Evolutionary conservation across 2,113 vertebrate species (phyloP), one percentile per base, ranked within the genome.

Genomic region (Coreoperca whiteheadi): DNA sequence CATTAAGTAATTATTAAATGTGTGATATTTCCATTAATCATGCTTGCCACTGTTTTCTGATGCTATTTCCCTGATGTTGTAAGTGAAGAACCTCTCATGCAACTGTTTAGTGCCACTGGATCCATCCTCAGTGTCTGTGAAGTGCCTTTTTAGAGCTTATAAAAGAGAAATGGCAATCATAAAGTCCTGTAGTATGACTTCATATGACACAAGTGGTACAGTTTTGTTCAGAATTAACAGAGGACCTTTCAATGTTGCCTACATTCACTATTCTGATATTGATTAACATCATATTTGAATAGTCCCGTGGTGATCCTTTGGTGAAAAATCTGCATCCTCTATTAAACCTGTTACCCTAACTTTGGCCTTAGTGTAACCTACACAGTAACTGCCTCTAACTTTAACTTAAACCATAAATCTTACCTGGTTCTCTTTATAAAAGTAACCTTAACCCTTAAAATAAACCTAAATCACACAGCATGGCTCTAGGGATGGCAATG

Each of bases 121-220:
- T 83, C 20, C 37, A n/a, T 74, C 39, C 51, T 72, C 20, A 3
- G n/a, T 60, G 77, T 51, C n/a, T 53, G 30, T 85, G 32, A 79
- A 87, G 82, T 28, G 53, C n/a, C 53, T 82, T 72, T 86, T 68
- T 4, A 83, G 67, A 60, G 76, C 50, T 77, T 79, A 67, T 79
- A 50, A 73, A 21, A 65, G 60, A 72, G 30, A 57, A 77, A 60
- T 32, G 23, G 21, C 21, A 66, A 66, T 59, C 32, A 73, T 37
- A 37, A 39, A 70, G 59, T 56, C 39, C 8, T 28, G 15, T 25
- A 10, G 50, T 46, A 4, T 53, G 28, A 68, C 46, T 50, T 65
- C 8, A 34, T 32, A 14, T 53, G 11, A 74, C 54, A 76, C 37
- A 64, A 64, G 61, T 30, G 25, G 43, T 12, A 48, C 28, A 8